Conservation (phyloP, 2,888 invertebrate genomes). For the Cylindroiulus punctatus region DNA sequence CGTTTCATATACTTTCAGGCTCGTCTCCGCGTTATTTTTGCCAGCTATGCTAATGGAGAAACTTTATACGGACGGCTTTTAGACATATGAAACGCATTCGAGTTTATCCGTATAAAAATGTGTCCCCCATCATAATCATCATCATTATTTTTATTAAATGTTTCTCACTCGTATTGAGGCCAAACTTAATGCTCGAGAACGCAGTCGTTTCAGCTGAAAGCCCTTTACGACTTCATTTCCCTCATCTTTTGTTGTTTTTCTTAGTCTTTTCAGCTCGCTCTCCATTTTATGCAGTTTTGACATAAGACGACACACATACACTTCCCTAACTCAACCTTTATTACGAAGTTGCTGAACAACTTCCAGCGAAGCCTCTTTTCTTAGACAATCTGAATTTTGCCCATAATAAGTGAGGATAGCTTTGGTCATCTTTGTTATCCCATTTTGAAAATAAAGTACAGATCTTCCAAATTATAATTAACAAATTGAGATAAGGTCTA, state of each 20-base stretch:
- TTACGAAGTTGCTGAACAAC: not conserved
- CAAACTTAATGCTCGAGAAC: slow-evolving; percentile 1
- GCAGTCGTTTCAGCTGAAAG: not conserved
- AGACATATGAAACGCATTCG: not conserved
- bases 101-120: not conserved
- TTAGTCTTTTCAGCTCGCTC: not conserved
- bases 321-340: no score
- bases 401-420: no score
- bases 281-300: not conserved
- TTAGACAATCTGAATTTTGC: no score
- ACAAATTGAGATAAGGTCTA: no score
- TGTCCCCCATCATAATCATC: slow-evolving; percentile 1
- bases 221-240: slow-evolving; percentile 1
- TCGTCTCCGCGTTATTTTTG: not conserved
- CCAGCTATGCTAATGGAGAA: not conserved
- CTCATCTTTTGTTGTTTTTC: slow-evolving; percentile 1
- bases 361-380: not conserved
- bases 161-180: not conserved
- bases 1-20: not conserved
- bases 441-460: no score
- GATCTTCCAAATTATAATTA: no score
- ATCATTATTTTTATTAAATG: slow-evolving; percentile 1
- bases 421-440: no score
- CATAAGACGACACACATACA: not conserved
- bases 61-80: not conserved